phyloP scores from a whole-genome alignment of 2,888 invertebrate genomes.

The Linhomoeus sp. region DNA sequence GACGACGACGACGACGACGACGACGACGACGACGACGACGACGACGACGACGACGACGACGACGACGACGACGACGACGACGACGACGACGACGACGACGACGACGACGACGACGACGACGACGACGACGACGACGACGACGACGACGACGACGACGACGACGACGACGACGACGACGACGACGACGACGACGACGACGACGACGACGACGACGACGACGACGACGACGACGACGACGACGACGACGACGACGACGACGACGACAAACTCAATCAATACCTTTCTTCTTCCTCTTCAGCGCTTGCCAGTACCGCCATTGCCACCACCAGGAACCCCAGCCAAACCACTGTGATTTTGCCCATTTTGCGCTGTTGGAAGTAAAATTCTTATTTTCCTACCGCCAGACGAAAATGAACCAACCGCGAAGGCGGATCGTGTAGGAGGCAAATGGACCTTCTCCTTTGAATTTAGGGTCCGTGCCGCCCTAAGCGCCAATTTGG shows the following conservation, averaged over 20 bases:
- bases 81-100: not conserved
- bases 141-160: not conserved
- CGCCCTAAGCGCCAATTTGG: too few species aligned
- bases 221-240: not conserved
- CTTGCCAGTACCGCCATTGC: too few species aligned
- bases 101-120: not conserved
- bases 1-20: not conserved
- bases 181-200: not conserved
- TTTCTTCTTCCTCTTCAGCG: too few species aligned
- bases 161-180: not conserved
- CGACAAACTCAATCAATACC: too few species aligned
- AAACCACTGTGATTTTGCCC: too few species aligned
- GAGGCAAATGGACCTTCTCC: too few species aligned
- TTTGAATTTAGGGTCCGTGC: too few species aligned
- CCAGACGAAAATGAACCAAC: too few species aligned
- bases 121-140: not conserved
- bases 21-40: not conserved
- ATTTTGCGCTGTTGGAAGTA: too few species aligned
- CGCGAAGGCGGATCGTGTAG: too few species aligned
- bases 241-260: not conserved
- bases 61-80: not conserved
- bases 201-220: not conserved
- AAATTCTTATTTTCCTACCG: too few species aligned
- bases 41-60: not conserved
- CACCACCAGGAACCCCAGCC: too few species aligned